Evolutionary conservation across 2,888 invertebrate species (phyloP).

Genomic region (Drosophila monieri): DNA sequence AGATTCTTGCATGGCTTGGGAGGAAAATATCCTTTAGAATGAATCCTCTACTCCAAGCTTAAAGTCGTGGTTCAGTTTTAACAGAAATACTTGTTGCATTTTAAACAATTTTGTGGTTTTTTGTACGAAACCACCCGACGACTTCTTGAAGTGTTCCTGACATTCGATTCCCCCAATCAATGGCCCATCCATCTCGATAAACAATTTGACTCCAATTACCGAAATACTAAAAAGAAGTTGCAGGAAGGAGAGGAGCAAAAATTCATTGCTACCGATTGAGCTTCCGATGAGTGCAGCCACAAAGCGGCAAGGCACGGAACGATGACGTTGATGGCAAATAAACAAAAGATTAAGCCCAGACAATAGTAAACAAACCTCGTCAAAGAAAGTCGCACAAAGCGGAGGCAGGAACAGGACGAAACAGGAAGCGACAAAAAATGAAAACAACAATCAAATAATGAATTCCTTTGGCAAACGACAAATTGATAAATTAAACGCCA

Average conservation of each 20-base stretch:
- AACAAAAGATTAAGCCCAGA: constrained; percentile 58
- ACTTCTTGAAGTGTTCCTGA: background rate
- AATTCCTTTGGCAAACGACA: constrained; percentile 73
- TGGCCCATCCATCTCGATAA: constrained; percentile 28
- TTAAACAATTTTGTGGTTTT: background rate
- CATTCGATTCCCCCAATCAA: constrained; percentile 15
- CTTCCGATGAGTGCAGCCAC: constrained; percentile 39
- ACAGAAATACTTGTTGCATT: background rate
- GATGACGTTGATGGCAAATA: constrained; percentile 57
- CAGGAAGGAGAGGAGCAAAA: constrained; percentile 3
- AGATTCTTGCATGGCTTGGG: background rate
- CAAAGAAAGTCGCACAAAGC: constrained; percentile 13
- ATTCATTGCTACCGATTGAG: constrained; percentile 47
- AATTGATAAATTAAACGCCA: constrained; percentile 80
- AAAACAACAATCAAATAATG: constrained; percentile 60
- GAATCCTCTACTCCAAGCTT: background rate
- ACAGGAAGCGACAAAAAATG: constrained; percentile 11
- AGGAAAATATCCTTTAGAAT: background rate
- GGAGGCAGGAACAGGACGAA: background rate
- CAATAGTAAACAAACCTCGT: constrained; percentile 42
- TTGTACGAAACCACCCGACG: background rate
- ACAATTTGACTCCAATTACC: constrained; percentile 51
- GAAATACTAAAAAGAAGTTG: constrained; percentile 26
- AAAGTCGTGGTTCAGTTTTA: background rate
- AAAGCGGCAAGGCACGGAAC: constrained; percentile 28